These are phyloP conservation scores for Cryptops parisi DNA, from an alignment of 2,888 invertebrate genomes.

Conservation along the genomic window DNA sequence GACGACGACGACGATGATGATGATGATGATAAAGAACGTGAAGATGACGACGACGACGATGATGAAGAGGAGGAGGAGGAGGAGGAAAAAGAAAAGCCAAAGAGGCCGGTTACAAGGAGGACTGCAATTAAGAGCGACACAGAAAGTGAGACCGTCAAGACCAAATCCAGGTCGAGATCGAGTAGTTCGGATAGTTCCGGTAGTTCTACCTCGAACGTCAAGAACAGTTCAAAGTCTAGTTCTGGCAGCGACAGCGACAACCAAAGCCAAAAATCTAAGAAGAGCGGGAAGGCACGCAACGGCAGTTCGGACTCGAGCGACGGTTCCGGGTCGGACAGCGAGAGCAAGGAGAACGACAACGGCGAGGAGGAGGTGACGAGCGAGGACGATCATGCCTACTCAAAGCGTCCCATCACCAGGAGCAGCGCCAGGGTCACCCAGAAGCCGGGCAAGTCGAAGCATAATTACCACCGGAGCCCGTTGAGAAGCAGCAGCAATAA, in stretches of 20 bases:
- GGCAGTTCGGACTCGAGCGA: constrained; percentile 1
- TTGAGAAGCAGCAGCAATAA: not conserved
- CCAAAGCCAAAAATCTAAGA: not conserved
- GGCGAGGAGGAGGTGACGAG: constrained; percentile 25
- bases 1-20: constrained; percentile 24
- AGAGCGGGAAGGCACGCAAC: not conserved
- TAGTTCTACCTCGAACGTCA: not conserved
- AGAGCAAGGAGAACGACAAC: constrained; percentile 17
- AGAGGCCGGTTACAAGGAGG: not conserved
- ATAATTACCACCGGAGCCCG: not conserved
- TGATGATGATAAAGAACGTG: constrained; percentile 20
- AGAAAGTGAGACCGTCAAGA: no score
- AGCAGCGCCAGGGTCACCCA: not conserved
- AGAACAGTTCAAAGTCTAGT: not conserved
- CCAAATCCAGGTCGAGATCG: not conserved
- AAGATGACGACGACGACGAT: constrained; percentile 22
- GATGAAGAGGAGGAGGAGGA: constrained; percentile 22
- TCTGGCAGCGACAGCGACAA: not conserved
- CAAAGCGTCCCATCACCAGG: constrained; percentile 3
- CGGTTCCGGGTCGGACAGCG: constrained; percentile 14
- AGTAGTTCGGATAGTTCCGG: not conserved
- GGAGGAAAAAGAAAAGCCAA: not conserved
- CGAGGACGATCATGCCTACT: constrained; percentile 9
- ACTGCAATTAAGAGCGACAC: not conserved
- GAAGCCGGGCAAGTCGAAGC: not conserved